A percentile compares a stretch with the other conserved stretches of the same genome.
Conservation (phyloP, 2,888 invertebrate genomes). For the Pseudoips prasinana region DNA sequence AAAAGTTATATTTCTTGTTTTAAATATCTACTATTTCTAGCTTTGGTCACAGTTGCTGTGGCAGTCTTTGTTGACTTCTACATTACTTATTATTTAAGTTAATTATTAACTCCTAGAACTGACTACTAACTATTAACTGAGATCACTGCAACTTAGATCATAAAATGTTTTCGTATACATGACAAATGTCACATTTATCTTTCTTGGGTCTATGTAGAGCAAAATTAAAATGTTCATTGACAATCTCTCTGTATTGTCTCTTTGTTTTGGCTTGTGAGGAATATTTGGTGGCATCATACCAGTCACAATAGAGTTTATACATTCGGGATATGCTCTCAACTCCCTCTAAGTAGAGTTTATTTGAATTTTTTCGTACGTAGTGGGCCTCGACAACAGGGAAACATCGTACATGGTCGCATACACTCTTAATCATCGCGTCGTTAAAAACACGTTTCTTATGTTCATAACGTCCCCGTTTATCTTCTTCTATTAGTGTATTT, state of each 20-base stretch:
- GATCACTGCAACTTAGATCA: too few relatives aligned
- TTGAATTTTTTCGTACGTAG: constrained; percentile 2
- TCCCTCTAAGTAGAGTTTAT: constrained; percentile 2
- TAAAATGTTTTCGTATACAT: neutral
- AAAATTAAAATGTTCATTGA: constrained; percentile 5
- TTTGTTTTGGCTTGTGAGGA: neutral
- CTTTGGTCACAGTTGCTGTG: too few relatives aligned
- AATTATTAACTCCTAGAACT: too few relatives aligned
- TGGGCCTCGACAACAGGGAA: constrained; percentile 3
- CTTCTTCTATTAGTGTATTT: neutral
- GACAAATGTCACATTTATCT: constrained; percentile 5
- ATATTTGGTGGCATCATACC: constrained; percentile 2
- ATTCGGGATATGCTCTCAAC: constrained; percentile 1
- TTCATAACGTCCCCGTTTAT: constrained; percentile 1
- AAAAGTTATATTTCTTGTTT: too few relatives aligned
- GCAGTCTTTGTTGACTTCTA: too few relatives aligned
- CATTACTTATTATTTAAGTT: too few relatives aligned
- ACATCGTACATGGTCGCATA: constrained; percentile 3
- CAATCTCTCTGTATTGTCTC: constrained; percentile 6
- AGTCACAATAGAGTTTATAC: constrained; percentile 1
- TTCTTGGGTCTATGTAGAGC: constrained; percentile 4
- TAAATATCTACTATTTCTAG: too few relatives aligned
- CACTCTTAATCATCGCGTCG: constrained; percentile 1
- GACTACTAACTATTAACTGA: too few relatives aligned
- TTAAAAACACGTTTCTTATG: constrained; percentile 1